A percentile compares a stretch with the other conserved stretches of the same genome.
Evolutionary conservation across 2,888 invertebrate species (phyloP).

Genomic region (Hypomecis punctinalis): DNA sequence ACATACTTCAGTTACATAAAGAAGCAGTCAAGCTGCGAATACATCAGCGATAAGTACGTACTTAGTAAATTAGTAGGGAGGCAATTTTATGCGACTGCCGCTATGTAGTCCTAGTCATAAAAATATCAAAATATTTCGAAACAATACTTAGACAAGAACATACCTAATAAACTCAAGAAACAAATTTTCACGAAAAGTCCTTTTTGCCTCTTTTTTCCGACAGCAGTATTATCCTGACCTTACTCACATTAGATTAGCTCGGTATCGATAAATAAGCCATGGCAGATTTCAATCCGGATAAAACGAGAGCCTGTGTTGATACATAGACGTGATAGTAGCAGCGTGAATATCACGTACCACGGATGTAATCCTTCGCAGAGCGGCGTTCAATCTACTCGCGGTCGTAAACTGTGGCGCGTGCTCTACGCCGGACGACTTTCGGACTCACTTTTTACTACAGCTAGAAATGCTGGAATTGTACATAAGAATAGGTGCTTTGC

Average conservation of each 20-base stretch:
- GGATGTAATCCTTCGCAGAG: constrained; percentile 62
- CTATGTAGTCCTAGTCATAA: too few relatives aligned
- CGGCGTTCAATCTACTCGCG: constrained; percentile 67
- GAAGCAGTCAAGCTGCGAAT: too few relatives aligned
- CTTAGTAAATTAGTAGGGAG: too few relatives aligned
- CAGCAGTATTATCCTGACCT: not conserved
- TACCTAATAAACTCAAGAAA: too few relatives aligned
- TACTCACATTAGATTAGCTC: not conserved
- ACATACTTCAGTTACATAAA: too few relatives aligned
- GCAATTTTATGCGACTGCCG: too few relatives aligned
- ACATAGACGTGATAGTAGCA: constrained; percentile 49
- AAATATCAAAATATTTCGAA: too few relatives aligned
- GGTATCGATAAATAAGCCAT: constrained; percentile 9
- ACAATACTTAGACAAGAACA: too few relatives aligned
- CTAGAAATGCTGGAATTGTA: constrained; percentile 6
- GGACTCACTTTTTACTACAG: not conserved
- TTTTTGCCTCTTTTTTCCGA: too few relatives aligned
- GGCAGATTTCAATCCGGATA: constrained; percentile 38
- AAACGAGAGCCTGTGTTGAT: constrained; percentile 46
- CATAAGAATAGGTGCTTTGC: not conserved
- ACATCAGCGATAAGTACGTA: too few relatives aligned
- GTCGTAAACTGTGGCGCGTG: constrained; percentile 64
- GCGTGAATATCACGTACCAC: constrained; percentile 56
- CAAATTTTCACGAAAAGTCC: too few relatives aligned
- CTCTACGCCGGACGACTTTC: constrained; percentile 39